Evolutionary conservation across 2,797 vertebrate genomes (phyloP).

Genomic region (Odontamblyopus lacepedii): DNA sequence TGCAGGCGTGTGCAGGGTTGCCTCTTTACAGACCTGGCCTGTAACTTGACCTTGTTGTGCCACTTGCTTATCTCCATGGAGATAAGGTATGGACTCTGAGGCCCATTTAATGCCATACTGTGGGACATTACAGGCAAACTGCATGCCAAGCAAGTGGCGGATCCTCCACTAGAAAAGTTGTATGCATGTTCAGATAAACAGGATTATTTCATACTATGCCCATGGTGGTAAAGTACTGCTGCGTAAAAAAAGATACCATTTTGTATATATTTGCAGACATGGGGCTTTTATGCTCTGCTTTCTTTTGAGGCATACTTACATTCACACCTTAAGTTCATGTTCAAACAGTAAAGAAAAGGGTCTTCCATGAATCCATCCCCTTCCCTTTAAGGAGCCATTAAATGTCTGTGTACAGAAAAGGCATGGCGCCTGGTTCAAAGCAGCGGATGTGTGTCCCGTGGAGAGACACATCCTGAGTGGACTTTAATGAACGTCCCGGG

Average conservation of each 20-base stretch:
- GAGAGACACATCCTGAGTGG: conserved; percentile 12
- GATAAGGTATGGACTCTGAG: no score
- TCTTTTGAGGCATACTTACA: not conserved
- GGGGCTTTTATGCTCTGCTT: not conserved
- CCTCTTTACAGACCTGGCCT: no score
- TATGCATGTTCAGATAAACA: not conserved
- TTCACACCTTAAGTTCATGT: not conserved
- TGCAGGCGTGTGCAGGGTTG: not conserved
- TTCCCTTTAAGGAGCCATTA: conserved; percentile 1
- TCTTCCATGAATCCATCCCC: conserved; percentile 3
- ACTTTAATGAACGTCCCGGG: conserved; percentile 34
- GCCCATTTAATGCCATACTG: not conserved
- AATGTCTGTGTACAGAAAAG: not conserved
- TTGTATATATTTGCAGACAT: no score
- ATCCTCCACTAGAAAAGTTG: not conserved
- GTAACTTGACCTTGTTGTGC: no score
- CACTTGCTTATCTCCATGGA: no score
- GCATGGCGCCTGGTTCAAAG: conserved; percentile 27
- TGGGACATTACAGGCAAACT: not conserved
- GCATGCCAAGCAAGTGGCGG: not conserved
- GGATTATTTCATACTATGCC: no score
- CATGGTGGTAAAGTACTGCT: no score
- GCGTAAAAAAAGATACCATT: no score
- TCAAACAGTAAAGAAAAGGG: not conserved
- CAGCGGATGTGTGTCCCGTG: conserved; percentile 24